Evolutionary conservation across 2,797 vertebrate species (phyloP).

Genomic region (Natrix natrix): DNA sequence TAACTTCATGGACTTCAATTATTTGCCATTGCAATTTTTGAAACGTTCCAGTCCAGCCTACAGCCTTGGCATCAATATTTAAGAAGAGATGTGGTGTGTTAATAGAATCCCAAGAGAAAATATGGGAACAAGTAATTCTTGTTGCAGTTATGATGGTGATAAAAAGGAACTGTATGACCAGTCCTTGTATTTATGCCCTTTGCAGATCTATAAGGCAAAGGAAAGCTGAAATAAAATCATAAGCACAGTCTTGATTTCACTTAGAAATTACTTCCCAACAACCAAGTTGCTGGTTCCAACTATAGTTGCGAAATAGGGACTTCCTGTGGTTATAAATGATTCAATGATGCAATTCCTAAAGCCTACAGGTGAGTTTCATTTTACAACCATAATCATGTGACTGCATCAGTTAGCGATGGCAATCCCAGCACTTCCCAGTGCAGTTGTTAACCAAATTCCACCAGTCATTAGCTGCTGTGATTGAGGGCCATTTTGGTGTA

Average conservation of each 20-base stretch:
- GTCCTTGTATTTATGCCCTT: not conserved
- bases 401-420: not conserved
- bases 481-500: not conserved
- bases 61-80: not conserved
- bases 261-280: not conserved
- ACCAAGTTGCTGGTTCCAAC: not conserved
- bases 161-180: not conserved
- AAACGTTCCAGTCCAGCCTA: not conserved
- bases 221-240: not conserved
- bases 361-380: not conserved
- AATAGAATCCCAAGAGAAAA: not conserved
- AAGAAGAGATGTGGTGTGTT: not conserved
- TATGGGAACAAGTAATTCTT: not conserved
- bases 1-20: not conserved
- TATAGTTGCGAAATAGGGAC: not conserved
- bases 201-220: not conserved
- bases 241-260: not conserved
- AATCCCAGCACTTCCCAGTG: not conserved
- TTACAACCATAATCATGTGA: not conserved
- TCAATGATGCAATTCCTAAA: not conserved
- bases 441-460: not conserved
- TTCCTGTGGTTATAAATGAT: not conserved
- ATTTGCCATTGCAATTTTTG: not conserved
- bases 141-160: not conserved
- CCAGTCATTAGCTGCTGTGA: not conserved